Percentiles rank a stretch among this genome's conserved stretches.
Evolutionary conservation across 2,888 invertebrate species (phyloP).

Genomic region (Megamerina dolium): DNA sequence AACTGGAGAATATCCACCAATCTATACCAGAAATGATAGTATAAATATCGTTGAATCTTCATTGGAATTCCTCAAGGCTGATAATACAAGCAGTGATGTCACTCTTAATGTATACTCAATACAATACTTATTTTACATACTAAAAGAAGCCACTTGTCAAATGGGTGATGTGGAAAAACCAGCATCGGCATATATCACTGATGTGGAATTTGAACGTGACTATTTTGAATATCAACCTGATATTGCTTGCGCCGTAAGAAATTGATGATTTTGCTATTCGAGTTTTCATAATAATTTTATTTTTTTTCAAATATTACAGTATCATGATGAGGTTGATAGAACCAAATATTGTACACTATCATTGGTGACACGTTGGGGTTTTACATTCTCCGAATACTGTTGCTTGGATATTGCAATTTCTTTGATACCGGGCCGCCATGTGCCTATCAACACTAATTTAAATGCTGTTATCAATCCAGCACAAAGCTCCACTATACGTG

Average conservation of each 20-base stretch:
- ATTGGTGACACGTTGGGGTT: conserved; percentile 48
- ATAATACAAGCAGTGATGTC: conserved; percentile 26
- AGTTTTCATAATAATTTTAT: conserved; percentile 3
- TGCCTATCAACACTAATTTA: conserved; percentile 33
- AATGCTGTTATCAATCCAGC: conserved; percentile 21
- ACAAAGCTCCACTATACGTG: conserved; percentile 14
- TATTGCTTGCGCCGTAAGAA: conserved; percentile 43
- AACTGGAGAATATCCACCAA: conserved; percentile 37
- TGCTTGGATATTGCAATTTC: conserved; percentile 47
- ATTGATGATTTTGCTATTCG: conserved; percentile 1
- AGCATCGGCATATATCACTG: conserved; percentile 29
- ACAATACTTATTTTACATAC: conserved; percentile 36
- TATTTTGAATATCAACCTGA: conserved; percentile 38
- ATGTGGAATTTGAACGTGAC: conserved; percentile 36
- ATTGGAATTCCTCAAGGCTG: conserved; percentile 31
- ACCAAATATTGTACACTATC: conserved; percentile 49
- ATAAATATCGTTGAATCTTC: conserved; percentile 40
- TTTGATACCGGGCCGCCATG: conserved; percentile 47
- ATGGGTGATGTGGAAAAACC: conserved; percentile 27
- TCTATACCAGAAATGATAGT: conserved; percentile 46
- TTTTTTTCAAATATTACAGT: conserved; percentile 32
- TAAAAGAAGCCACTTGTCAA: conserved; percentile 37
- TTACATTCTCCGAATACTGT: conserved; percentile 50
- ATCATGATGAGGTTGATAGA: conserved; percentile 44
- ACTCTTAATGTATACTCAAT: conserved; percentile 33